Base-by-base conservation (phyloP, 2,888 invertebrate genomes). In the Netelia virgata region DNA sequence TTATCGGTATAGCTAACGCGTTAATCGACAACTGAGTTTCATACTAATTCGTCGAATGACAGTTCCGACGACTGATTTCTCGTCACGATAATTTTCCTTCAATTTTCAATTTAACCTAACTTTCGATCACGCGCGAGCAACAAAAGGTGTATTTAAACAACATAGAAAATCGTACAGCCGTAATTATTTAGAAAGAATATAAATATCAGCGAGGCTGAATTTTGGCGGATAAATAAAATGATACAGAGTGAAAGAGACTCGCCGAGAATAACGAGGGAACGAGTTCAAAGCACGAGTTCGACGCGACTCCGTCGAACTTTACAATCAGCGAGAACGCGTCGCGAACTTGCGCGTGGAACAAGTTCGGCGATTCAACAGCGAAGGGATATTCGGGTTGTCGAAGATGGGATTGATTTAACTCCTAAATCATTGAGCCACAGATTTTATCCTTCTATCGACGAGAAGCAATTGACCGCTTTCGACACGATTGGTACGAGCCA, bases 331-430 rank as follows among this genome's bases (percentile, higher is more conserved):
- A 74, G 64, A 11, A 66, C 47, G 9, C 86, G 87, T 10, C 66
- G 70, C 1, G 79, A 70, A 16, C 53, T 68, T 28, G n/a, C 66
- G 9, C 75, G 69, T 14, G 76, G 74, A 47, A 16, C 64, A 16
- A 23, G 28, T 28, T 66, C 76, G 20, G 61, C 66, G 14, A 61
- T 85, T 20, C 88, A 88, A n/a, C 87, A 88, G 74, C 86, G 91
- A 43, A 86, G 88, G 3, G 70, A 72, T n/a, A 50, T 90, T 53
- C 89, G 87, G 3, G 70, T 92, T 0, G 75, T 89, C 9, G 88
- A 90, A n/a, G 88, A 93, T 9, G 94, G 93, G 0, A 84, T 90
- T 18, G 94, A 95, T 86, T 91, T 94, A 2, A 95, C 94, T 0
- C 95, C 95, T 0, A 94, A 94, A 82, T 89, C 91, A 14, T 88